phyloP scores from a whole-genome alignment of 2,797 vertebrate species.

The Anguilla megastoma region DNA sequence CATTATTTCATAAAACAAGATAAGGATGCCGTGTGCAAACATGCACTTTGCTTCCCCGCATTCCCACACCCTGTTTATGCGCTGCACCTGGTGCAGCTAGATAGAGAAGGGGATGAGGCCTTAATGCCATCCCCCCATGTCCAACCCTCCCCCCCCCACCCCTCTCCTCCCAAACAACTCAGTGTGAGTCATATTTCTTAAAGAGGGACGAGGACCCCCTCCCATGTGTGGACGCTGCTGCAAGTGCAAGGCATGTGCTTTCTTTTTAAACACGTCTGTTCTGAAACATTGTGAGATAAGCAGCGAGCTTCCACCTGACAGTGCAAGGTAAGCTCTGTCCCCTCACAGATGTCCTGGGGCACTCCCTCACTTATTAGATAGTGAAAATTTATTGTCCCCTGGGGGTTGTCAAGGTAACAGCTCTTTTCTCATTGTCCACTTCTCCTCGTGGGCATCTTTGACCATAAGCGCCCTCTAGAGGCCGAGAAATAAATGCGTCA shows the following conservation, averaged over 20 bases:
- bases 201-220: neutral
- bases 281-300: neutral
- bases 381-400: neutral
- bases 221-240: neutral
- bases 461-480: neutral
- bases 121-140: neutral
- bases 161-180: constrained; percentile 27
- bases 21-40: constrained; percentile 27
- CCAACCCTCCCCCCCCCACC: neutral
- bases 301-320: neutral
- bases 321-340: neutral
- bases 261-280: neutral
- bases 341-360: neutral
- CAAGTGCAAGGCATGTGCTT: neutral
- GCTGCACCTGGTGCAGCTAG: constrained; percentile 25
- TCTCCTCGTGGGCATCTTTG: neutral
- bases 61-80: constrained; percentile 26
- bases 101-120: constrained; percentile 14
- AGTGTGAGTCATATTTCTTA: neutral
- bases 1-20: constrained; percentile 30
- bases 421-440: neutral
- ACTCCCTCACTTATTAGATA: neutral
- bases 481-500: neutral
- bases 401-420: neutral
- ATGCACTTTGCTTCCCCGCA: constrained; percentile 33